These are phyloP conservation scores for Teinopalpus imperialis DNA, from an alignment of 2,888 invertebrate species.

Conservation along the genomic window DNA sequence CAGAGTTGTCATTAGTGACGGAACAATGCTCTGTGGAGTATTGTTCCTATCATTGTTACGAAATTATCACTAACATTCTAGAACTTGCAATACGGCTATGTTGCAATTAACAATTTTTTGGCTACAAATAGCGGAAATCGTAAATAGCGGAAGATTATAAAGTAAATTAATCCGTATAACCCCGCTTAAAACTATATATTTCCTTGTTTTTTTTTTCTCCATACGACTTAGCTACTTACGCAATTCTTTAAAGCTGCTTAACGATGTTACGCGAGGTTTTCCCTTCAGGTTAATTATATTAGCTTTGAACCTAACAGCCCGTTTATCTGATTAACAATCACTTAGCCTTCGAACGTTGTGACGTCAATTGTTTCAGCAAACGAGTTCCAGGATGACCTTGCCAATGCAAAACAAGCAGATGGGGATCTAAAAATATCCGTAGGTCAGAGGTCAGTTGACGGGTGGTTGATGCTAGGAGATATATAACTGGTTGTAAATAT, in stretches of 20 bases:
- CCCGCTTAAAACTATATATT: background rate
- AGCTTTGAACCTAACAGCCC: constrained; percentile 37
- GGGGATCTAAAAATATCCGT: constrained; percentile 68
- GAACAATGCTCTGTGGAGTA: constrained; percentile 47
- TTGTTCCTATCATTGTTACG: constrained; percentile 39
- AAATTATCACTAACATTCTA: constrained; percentile 16
- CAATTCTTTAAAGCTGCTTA: constrained; percentile 25
- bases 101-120: background rate
- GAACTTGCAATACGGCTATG: constrained; percentile 1
- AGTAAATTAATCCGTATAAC: background rate
- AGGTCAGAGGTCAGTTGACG: constrained; percentile 66
- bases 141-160: background rate
- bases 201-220: constrained; percentile 9
- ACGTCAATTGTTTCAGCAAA: constrained; percentile 79
- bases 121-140: too few relatives aligned
- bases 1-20: constrained; percentile 44
- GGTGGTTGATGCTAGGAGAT: too few relatives aligned
- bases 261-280: constrained; percentile 21
- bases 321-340: constrained; percentile 62
- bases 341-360: constrained; percentile 62
- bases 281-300: constrained; percentile 28
- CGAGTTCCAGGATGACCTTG: constrained; percentile 63
- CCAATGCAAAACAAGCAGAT: constrained; percentile 49
- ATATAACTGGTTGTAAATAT: too few relatives aligned
- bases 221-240: constrained; percentile 6